Evolutionary conservation across 2,797 vertebrate species (phyloP), one percentile per base, ranked within the genome.

Genomic region (Champsocephalus esox): DNA sequence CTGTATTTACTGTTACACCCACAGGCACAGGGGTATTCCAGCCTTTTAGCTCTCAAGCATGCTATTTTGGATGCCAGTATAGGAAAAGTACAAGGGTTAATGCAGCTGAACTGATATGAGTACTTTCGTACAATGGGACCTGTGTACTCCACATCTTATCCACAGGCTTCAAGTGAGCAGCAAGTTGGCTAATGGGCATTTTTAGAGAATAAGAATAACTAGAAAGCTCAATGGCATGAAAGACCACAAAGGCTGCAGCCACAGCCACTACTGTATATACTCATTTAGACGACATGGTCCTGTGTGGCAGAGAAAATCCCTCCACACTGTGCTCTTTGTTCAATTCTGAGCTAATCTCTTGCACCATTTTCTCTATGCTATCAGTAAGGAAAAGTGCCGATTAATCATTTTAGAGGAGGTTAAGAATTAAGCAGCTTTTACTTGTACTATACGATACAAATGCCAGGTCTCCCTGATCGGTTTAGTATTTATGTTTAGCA

Each of bases 241-340:
- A 21, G 54, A n/a, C 60, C 62, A 45, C 66, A 74, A 64, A 67
- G 44, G 66, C 73, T 70, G 66, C 56, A 65, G 81, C 82, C 57
- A 50, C 10, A 49, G 55, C 58, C 48, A 41, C 57, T 73, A 19
- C 19, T 19, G 19, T 19, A 49, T 70, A 48, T 58, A 56, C 67
- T 66, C 72, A 66, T 79, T 70, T 78, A 58, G 55, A 60, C 12
- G 28, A 54, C 55, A 45, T 16, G 34, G 70, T 56, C 65, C 56
- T 44, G 24, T 78, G 83, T 66, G 75, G 41, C 70, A 28, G 64
- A 45, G 64, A 41, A 85, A 88, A 87, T 81, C 82, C 75, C 67
- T 19, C 74, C 9, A 90, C 87, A 91, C 68, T 89, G 81, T 21
- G 50, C 63, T 74, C 81, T 87, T 91, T 91, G 85, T 88, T 89